A percentile compares a stretch with the other conserved stretches of the same genome.
phyloP scores from a whole-genome alignment of 2,113 vertebrate genomes.

The Salvelinus sp. region DNA sequence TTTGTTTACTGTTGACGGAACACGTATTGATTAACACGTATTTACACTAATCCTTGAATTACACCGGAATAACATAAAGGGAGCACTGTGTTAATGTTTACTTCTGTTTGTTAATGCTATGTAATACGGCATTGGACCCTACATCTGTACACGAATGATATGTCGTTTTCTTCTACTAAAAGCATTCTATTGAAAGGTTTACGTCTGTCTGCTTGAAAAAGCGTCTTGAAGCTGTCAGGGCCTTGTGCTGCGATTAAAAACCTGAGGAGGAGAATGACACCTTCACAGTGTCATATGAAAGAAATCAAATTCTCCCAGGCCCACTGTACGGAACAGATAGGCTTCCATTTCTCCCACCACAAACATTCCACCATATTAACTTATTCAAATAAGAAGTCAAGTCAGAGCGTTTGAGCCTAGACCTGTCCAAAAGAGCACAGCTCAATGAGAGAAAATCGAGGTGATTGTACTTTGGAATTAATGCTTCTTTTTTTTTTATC shows the following conservation, averaged over 20 bases:
- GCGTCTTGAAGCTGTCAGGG: slow-evolving; percentile 84
- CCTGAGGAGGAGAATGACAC: slow-evolving; percentile 84
- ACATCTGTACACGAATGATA: slow-evolving; percentile 60
- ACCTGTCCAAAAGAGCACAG: slow-evolving; percentile 74
- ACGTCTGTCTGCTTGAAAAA: slow-evolving; percentile 62
- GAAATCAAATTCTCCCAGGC: slow-evolving; percentile 81
- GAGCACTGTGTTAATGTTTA: slow-evolving; percentile 48
- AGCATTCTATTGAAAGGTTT: slow-evolving; percentile 59
- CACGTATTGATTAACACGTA: slow-evolving; percentile 46
- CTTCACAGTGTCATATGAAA: slow-evolving; percentile 88
- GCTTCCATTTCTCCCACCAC: slow-evolving; percentile 68
- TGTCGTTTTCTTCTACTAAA: slow-evolving; percentile 59
- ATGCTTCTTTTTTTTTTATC: slow-evolving; percentile 81
- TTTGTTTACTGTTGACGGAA: slow-evolving; percentile 39
- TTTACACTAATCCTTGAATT: slow-evolving; percentile 67
- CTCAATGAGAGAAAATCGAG: slow-evolving; percentile 73
- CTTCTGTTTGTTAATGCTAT: slow-evolving; percentile 53
- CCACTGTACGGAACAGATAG: slow-evolving; percentile 86
- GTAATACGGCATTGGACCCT: slow-evolving; percentile 55
- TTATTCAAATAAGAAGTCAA: slow-evolving; percentile 90
- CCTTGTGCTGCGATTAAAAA: slow-evolving; percentile 80
- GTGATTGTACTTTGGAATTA: slow-evolving; percentile 85
- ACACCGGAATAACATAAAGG: slow-evolving; percentile 47
- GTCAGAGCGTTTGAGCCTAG: slow-evolving; percentile 78
- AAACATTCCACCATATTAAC: slow-evolving; percentile 84